phyloP scores from a whole-genome alignment of 2,113 vertebrate genomes.

The Phalacrocorax aristotelis region DNA sequence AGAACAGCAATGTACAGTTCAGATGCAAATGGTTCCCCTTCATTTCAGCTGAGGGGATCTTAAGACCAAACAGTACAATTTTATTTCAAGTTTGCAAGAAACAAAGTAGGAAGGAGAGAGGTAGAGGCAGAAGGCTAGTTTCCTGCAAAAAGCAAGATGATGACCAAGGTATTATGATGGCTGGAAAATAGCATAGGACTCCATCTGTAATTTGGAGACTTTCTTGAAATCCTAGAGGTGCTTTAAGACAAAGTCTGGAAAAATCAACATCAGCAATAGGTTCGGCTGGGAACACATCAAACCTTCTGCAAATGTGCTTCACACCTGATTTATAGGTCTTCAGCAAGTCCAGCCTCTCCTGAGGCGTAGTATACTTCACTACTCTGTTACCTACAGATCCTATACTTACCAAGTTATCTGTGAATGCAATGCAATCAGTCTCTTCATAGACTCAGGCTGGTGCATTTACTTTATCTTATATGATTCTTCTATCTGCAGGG shows the following conservation, averaged over 20 bases:
- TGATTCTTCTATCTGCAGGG: background rate
- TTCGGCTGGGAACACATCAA: background rate
- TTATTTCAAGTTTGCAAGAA: background rate
- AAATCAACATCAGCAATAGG: background rate
- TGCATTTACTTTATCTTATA: background rate
- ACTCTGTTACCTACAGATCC: background rate
- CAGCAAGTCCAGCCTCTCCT: background rate
- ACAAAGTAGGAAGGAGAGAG: background rate
- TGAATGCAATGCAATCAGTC: background rate
- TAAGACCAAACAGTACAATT: background rate
- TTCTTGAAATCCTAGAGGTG: background rate
- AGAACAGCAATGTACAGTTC: background rate
- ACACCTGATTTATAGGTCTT: background rate
- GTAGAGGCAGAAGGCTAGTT: background rate
- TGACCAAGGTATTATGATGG: background rate
- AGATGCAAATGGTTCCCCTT: background rate
- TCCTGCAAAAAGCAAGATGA: background rate
- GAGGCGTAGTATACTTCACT: background rate
- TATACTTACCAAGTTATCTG: background rate
- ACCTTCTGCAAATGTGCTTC: background rate
- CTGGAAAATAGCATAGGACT: background rate
- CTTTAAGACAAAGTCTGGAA: background rate
- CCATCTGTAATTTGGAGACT: background rate
- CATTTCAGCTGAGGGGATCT: background rate
- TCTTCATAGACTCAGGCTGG: background rate